phyloP scores from a whole-genome alignment of 2,888 invertebrate species.

The Cylloceria caligata region DNA sequence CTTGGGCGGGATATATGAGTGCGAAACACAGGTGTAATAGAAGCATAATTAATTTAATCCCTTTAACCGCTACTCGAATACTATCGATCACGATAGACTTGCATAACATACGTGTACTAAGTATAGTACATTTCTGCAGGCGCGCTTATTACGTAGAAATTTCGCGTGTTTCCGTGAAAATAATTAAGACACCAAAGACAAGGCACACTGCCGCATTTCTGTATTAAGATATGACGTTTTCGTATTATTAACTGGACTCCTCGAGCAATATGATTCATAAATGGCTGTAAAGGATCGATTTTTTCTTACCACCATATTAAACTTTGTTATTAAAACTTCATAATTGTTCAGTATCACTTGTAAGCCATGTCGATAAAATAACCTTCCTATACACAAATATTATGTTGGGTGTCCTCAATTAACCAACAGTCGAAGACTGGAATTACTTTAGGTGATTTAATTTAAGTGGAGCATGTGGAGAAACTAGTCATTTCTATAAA shows the following conservation, averaged over 20 bases:
- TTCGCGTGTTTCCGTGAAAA: conserved; percentile 4
- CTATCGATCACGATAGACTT: conserved; percentile 50
- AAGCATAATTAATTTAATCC: conserved; percentile 45
- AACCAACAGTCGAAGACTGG: too few species aligned
- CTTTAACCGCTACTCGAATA: conserved; percentile 33
- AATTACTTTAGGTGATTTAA: too few species aligned
- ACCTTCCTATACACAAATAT: too few species aligned
- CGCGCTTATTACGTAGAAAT: conserved; percentile 32
- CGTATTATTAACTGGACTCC: conserved; percentile 26
- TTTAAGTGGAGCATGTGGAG: too few species aligned
- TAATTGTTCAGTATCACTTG: too few species aligned
- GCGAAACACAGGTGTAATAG: conserved; percentile 40
- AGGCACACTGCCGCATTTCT: conserved; percentile 47
- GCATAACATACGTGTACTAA: conserved; percentile 12
- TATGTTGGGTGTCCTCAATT: too few species aligned
- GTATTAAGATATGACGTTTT: conserved; percentile 35
- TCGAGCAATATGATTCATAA: neutral
- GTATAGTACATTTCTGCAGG: conserved; percentile 19
- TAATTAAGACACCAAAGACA: conserved; percentile 4
- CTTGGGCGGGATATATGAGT: conserved; percentile 47
- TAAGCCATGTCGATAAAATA: too few species aligned
- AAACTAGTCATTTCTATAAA: too few species aligned
- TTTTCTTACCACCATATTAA: too few species aligned
- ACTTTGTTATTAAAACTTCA: too few species aligned
- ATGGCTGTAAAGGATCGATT: too few species aligned